These are phyloP conservation scores for Myocastor coypus DNA, from an alignment of 2,113 vertebrate species.

Conservation along the genomic window DNA sequence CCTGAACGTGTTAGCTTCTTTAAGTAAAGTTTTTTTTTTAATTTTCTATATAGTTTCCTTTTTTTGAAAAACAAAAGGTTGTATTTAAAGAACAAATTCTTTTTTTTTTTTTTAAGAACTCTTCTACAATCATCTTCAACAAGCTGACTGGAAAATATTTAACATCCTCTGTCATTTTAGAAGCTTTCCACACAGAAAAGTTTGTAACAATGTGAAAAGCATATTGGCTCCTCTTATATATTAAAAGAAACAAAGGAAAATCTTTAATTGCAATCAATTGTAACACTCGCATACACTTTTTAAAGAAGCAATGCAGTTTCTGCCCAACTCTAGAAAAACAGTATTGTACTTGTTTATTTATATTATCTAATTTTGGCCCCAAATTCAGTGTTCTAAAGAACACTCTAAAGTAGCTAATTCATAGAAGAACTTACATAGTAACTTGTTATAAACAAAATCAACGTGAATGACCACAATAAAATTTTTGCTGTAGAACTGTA, in stretches of 20 bases:
- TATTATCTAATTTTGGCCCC: neutral
- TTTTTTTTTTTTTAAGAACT: slow-evolving; percentile 47
- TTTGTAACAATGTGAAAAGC: slow-evolving; percentile 60
- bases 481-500: neutral
- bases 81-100: slow-evolving; percentile 57
- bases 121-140: slow-evolving; percentile 37
- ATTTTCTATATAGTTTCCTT: slow-evolving; percentile 1
- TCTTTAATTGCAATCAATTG: slow-evolving; percentile 55
- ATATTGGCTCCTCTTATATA: slow-evolving; percentile 23
- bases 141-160: slow-evolving; percentile 38
- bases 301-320: slow-evolving; percentile 23
- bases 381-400: slow-evolving; percentile 29
- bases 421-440: slow-evolving; percentile 1
- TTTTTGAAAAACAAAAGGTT: neutral
- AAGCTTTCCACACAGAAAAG: slow-evolving; percentile 56
- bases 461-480: slow-evolving; percentile 22
- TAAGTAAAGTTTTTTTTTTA: slow-evolving; percentile 49
- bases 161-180: slow-evolving; percentile 52
- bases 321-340: slow-evolving; percentile 34
- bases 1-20: slow-evolving; percentile 19
- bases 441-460: slow-evolving; percentile 31
- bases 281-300: neutral
- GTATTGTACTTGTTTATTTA: neutral
- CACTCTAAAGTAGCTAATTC: neutral
- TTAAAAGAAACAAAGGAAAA: slow-evolving; percentile 60